phyloP scores from a whole-genome alignment of 2,888 invertebrate species.

The Melieria crassipennis region DNA sequence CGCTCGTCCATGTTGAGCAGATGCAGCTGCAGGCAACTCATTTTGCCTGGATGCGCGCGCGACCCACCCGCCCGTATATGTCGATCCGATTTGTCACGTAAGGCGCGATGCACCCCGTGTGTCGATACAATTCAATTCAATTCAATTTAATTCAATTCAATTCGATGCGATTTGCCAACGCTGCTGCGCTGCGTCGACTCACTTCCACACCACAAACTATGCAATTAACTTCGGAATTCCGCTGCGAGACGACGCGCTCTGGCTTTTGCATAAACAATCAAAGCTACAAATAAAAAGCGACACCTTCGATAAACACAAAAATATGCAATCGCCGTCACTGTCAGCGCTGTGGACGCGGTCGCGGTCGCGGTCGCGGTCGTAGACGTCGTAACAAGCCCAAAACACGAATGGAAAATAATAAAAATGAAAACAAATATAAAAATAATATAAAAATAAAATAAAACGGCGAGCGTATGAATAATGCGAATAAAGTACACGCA shows the following conservation, averaged over 20 bases:
- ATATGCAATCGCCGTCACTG: neutral
- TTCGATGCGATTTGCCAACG: slow-evolving; percentile 12
- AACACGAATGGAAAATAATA: too few relatives aligned
- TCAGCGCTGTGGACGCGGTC: slow-evolving; percentile 3
- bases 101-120: neutral
- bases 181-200: slow-evolving; percentile 13
- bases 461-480: too few relatives aligned
- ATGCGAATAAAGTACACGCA: too few relatives aligned
- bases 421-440: too few relatives aligned
- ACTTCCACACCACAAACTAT: slow-evolving; percentile 25
- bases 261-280: slow-evolving; percentile 24
- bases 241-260: slow-evolving; percentile 1
- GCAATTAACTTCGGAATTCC: slow-evolving; percentile 29
- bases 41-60: slow-evolving; percentile 29
- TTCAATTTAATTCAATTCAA: slow-evolving; percentile 26
- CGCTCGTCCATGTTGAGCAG: slow-evolving; percentile 51
- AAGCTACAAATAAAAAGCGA: slow-evolving; percentile 11
- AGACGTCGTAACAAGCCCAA: too few relatives aligned
- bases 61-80: neutral
- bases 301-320: slow-evolving; percentile 27
- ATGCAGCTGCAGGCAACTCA: slow-evolving; percentile 55
- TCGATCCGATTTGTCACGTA: neutral
- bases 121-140: slow-evolving; percentile 21
- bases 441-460: too few relatives aligned
- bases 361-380: neutral